A percentile compares a stretch with the other conserved stretches of the same genome.
Evolutionary conservation across 2,888 invertebrate genomes (phyloP).

Genomic region (Oscheius sp.): DNA sequence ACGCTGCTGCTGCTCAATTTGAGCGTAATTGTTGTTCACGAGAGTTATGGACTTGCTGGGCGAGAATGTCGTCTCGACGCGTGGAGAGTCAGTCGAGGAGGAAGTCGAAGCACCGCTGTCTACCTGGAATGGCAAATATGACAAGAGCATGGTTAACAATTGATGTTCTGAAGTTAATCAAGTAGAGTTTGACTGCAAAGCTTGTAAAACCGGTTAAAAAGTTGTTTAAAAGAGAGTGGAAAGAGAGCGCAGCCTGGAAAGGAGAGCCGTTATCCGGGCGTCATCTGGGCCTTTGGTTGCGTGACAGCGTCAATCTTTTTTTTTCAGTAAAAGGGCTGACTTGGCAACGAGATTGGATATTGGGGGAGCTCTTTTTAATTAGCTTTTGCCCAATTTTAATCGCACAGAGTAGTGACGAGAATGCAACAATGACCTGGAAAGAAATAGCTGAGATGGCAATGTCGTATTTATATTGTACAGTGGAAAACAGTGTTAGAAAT

Average conservation of each 20-base stretch:
- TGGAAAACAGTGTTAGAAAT: no score
- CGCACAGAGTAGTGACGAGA: no score
- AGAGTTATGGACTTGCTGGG: constrained; percentile 23
- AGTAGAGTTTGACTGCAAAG: no score
- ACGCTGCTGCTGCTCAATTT: constrained; percentile 20
- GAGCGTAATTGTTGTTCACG: constrained; percentile 31
- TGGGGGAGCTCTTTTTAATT: no score
- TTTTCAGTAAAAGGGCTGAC: not conserved
- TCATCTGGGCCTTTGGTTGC: constrained; percentile 21
- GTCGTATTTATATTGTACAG: no score
- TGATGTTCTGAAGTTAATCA: no score
- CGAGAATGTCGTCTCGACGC: constrained; percentile 23
- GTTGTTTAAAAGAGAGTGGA: constrained; percentile 1
- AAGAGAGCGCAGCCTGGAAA: not conserved
- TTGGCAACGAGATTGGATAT: no score
- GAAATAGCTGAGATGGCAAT: no score
- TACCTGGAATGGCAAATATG: constrained; percentile 31
- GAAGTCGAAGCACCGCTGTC: constrained; percentile 58
- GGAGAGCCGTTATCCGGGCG: constrained; percentile 17
- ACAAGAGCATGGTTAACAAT: not conserved
- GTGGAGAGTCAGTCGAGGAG: constrained; percentile 35
- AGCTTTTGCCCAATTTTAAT: no score
- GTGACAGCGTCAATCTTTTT: constrained; percentile 25
- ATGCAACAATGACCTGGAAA: no score
- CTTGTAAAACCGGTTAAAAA: no score